These are phyloP conservation scores for Andricus quercusramuli DNA, from an alignment of 2,888 invertebrate species.

Conservation along the genomic window DNA sequence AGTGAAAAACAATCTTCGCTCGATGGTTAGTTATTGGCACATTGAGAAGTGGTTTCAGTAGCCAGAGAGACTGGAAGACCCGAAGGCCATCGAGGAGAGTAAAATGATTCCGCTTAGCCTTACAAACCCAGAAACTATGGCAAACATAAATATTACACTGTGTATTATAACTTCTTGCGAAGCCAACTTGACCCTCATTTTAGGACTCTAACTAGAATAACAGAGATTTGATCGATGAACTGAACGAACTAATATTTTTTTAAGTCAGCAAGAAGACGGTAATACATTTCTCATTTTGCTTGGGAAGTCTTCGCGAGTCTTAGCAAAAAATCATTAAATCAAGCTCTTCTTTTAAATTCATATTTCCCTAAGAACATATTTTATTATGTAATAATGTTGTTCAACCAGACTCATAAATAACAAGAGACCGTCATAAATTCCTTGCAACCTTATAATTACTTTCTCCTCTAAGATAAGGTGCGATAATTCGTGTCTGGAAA, in stretches of 20 bases:
- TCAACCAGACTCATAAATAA: not conserved
- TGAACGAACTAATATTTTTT: too few relatives aligned
- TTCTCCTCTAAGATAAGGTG: not conserved
- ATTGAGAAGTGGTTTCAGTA: conserved; percentile 13
- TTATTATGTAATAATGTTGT: not conserved
- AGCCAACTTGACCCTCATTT: too few relatives aligned
- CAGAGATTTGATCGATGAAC: too few relatives aligned
- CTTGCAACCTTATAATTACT: not conserved
- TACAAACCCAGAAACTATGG: not conserved
- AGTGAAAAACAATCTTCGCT: conserved; percentile 5
- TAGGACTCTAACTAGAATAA: too few relatives aligned
- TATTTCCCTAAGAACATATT: not conserved
- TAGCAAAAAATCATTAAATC: not conserved
- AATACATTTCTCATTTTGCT: not conserved
- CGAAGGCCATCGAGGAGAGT: conserved; percentile 27
- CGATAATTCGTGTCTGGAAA: not conserved
- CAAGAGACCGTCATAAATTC: not conserved
- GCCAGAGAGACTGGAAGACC: conserved; percentile 5
- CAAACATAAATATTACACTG: not conserved
- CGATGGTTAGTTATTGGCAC: not conserved
- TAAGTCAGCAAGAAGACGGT: not conserved
- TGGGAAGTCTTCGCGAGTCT: not conserved
- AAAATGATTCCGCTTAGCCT: conserved; percentile 8
- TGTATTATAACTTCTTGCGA: not conserved
- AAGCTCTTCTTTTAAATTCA: not conserved